These are phyloP conservation scores for Ariopsis seemanni DNA, from an alignment of 2,113 vertebrate species.

Conservation along the genomic window DNA sequence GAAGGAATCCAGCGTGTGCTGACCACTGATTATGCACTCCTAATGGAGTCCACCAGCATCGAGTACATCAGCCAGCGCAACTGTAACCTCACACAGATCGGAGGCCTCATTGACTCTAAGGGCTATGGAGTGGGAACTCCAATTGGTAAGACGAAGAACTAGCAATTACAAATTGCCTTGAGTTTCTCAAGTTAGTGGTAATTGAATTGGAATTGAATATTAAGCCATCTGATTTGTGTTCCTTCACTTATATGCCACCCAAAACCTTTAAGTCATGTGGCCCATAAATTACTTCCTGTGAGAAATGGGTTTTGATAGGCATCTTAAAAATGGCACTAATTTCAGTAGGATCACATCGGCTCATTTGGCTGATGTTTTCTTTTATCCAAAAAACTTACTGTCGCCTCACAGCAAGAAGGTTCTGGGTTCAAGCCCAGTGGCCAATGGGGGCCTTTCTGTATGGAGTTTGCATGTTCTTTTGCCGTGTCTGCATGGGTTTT, in stretches of 20 bases:
- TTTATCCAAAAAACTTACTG: not conserved
- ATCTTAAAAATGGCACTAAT: not conserved
- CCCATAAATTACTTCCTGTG: not conserved
- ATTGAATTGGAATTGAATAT: not conserved
- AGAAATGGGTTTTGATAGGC: not conserved
- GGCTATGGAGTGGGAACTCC: slow-evolving; percentile 97
- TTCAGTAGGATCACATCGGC: not conserved
- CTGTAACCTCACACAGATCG: slow-evolving; percentile 98
- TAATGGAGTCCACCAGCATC: slow-evolving; percentile 98
- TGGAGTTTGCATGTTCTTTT: too few relatives aligned
- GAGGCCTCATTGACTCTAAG: slow-evolving; percentile 95
- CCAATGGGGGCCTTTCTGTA: too few relatives aligned
- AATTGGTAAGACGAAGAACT: slow-evolving; percentile 81
- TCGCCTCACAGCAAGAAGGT: too few relatives aligned
- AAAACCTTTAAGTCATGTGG: not conserved
- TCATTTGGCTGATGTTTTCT: not conserved
- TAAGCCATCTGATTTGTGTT: not conserved
- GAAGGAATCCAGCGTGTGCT: slow-evolving; percentile 94
- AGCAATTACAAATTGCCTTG: not conserved
- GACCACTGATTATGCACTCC: slow-evolving; percentile 90
- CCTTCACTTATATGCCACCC: not conserved
- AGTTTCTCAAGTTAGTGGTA: not conserved
- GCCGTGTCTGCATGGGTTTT: too few relatives aligned
- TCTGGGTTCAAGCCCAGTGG: too few relatives aligned
- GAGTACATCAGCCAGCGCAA: slow-evolving; percentile 97